These are phyloP conservation scores for Thymallus thymallus DNA, from an alignment of 2,113 vertebrate species.

Conservation along the genomic window DNA sequence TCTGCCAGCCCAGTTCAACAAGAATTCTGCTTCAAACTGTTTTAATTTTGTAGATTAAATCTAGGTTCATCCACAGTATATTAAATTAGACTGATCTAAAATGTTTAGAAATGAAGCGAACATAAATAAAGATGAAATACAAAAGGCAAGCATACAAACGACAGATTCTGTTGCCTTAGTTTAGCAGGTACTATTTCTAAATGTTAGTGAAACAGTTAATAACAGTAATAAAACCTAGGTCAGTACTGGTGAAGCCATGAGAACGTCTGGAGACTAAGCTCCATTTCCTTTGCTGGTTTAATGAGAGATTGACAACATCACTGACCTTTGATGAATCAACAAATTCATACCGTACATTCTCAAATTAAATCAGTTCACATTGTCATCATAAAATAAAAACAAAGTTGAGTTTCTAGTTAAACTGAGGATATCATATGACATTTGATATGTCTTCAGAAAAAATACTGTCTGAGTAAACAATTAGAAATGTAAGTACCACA, in stretches of 20 bases:
- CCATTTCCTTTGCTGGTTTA: not conserved
- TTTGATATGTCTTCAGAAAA: not conserved
- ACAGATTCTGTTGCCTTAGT: not conserved
- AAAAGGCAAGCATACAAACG: not conserved
- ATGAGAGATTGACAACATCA: not conserved
- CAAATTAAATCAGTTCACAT: not conserved
- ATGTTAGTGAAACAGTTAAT: not conserved
- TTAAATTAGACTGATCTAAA: not conserved
- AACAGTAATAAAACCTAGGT: not conserved
- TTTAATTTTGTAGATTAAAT: not conserved
- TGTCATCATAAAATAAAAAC: not conserved
- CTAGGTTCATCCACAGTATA: not conserved
- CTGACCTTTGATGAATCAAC: not conserved
- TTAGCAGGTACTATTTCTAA: not conserved
- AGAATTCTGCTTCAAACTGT: too few species aligned
- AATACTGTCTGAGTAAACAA: slow-evolving; percentile 9
- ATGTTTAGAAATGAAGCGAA: not conserved
- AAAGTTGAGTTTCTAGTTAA: not conserved
- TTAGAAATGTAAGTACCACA: slow-evolving; percentile 9
- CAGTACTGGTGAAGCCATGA: not conserved
- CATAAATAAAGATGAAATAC: not conserved
- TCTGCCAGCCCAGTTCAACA: not conserved
- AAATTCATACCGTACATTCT: not conserved
- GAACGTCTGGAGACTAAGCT: not conserved
- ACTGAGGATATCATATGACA: too few species aligned